A percentile compares a stretch with the other conserved stretches of the same genome.
These are phyloP conservation scores for Anastrepha ludens DNA, from an alignment of 1,140 invertebrate genomes.

Conservation along the genomic window DNA sequence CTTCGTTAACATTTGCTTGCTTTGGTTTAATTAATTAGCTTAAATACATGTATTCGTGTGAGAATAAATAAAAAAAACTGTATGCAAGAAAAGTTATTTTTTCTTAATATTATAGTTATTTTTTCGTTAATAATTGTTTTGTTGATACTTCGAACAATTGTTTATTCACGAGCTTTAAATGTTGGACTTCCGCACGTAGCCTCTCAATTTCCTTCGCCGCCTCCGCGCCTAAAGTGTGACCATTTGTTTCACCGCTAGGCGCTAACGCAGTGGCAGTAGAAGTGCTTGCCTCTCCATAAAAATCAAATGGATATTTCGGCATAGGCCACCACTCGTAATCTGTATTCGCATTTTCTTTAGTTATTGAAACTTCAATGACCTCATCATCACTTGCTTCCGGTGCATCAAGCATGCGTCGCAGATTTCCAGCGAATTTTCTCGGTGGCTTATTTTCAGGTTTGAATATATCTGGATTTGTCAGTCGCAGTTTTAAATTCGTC, in stretches of 20 bases:
- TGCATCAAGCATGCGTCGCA: slow-evolving; percentile 69
- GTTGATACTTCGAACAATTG: slow-evolving; percentile 76
- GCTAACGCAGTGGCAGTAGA: neutral
- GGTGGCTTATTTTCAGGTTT: slow-evolving; percentile 72
- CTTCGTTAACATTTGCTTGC: slow-evolving; percentile 35
- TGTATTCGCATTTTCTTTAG: slow-evolving; percentile 53
- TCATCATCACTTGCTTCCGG: slow-evolving; percentile 63
- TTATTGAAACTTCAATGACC: slow-evolving; percentile 65
- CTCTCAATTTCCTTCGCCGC: slow-evolving; percentile 62
- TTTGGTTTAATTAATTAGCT: slow-evolving; percentile 54
- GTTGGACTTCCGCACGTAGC: slow-evolving; percentile 73
- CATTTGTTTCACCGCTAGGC: neutral
- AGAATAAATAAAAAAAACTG: slow-evolving; percentile 45
- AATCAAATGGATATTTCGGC: slow-evolving; percentile 16
- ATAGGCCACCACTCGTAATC: neutral
- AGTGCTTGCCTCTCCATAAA: neutral
- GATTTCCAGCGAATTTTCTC: slow-evolving; percentile 72
- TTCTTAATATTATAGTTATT: slow-evolving; percentile 55
- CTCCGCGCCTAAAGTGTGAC: slow-evolving; percentile 12
- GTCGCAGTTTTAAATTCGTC: slow-evolving; percentile 81
- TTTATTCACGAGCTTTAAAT: slow-evolving; percentile 75
- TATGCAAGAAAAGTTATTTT: slow-evolving; percentile 47
- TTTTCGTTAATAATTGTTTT: slow-evolving; percentile 62
- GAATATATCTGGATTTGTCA: slow-evolving; percentile 75
- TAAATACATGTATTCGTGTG: slow-evolving; percentile 52